A percentile compares a stretch with the other conserved stretches of the same genome.
Evolutionary conservation across 1,140 invertebrate species (phyloP).

Genomic region (Diabrotica virgifera): DNA sequence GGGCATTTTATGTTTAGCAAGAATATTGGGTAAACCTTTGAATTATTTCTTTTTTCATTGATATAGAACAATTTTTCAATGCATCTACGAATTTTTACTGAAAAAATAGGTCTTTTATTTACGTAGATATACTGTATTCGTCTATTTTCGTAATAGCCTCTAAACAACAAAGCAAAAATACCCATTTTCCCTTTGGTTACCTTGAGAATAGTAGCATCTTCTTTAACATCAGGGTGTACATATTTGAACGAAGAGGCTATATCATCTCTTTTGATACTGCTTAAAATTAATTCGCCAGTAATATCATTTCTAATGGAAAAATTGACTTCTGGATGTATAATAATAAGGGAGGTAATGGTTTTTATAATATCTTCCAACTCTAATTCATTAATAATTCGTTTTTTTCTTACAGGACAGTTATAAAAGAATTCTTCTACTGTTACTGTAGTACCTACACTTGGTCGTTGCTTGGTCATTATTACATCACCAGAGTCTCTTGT

Average conservation of each 20-base stretch:
- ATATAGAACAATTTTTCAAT: slow-evolving; percentile 48
- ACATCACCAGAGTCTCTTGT: slow-evolving; percentile 23
- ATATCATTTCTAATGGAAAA: slow-evolving; percentile 61
- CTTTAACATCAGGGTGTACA: slow-evolving; percentile 52
- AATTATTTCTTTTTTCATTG: slow-evolving; percentile 25
- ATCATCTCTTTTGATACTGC: slow-evolving; percentile 55
- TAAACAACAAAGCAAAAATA: slow-evolving; percentile 56
- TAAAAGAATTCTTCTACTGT: slow-evolving; percentile 61
- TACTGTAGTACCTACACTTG: slow-evolving; percentile 63
- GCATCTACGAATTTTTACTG: slow-evolving; percentile 54
- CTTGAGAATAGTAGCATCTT: slow-evolving; percentile 51
- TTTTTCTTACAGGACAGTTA: slow-evolving; percentile 60
- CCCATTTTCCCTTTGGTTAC: slow-evolving; percentile 52
- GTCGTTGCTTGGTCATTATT: slow-evolving; percentile 34
- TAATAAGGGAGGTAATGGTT: slow-evolving; percentile 55
- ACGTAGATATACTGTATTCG: slow-evolving; percentile 62
- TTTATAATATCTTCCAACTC: slow-evolving; percentile 58
- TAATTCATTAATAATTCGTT: slow-evolving; percentile 51
- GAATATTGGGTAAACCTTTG: slow-evolving; percentile 54
- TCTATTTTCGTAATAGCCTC: slow-evolving; percentile 48
- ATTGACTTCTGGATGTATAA: slow-evolving; percentile 58
- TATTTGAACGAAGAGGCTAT: slow-evolving; percentile 53
- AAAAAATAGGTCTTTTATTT: slow-evolving; percentile 57
- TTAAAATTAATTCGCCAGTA: slow-evolving; percentile 54
- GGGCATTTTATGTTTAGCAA: slow-evolving; percentile 61